These are phyloP conservation scores for Suricata suricatta DNA, from an alignment of 2,113 vertebrate species.

Conservation along the genomic window DNA sequence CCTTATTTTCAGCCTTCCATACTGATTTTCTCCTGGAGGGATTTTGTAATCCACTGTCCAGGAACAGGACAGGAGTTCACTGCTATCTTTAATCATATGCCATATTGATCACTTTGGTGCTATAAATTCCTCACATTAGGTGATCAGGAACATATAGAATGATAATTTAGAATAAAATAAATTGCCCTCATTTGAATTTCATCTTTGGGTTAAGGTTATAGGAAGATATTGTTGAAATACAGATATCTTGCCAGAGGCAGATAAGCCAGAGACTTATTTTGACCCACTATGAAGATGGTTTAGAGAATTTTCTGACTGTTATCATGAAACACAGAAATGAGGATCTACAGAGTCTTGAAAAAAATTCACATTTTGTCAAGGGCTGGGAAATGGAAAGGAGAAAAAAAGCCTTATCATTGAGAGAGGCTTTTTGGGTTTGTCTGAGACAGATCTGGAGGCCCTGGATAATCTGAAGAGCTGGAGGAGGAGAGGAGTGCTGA, in stretches of 20 bases:
- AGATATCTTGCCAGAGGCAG: not conserved
- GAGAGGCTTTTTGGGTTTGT: not conserved
- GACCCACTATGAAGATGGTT: not conserved
- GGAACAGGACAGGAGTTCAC: not conserved
- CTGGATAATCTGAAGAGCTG: not conserved
- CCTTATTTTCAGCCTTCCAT: not conserved
- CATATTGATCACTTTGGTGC: not conserved
- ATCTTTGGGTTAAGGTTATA: not conserved
- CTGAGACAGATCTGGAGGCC: not conserved
- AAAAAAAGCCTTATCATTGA: not conserved
- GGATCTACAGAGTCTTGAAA: not conserved
- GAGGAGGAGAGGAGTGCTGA: not conserved
- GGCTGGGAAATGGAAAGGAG: too few species aligned
- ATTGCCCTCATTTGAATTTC: not conserved
- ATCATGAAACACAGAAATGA: not conserved
- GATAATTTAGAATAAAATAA: not conserved
- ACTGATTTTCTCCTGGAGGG: not conserved
- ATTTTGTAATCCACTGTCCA: not conserved
- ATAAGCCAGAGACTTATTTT: not conserved
- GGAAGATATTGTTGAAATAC: not conserved
- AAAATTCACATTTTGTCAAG: not conserved
- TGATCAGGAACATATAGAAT: not conserved
- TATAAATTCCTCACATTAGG: not conserved
- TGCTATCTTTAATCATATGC: not conserved
- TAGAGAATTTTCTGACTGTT: not conserved